These are phyloP conservation scores for Rhincodon typus DNA, from an alignment of 2,797 vertebrate species.

Conservation along the genomic window DNA sequence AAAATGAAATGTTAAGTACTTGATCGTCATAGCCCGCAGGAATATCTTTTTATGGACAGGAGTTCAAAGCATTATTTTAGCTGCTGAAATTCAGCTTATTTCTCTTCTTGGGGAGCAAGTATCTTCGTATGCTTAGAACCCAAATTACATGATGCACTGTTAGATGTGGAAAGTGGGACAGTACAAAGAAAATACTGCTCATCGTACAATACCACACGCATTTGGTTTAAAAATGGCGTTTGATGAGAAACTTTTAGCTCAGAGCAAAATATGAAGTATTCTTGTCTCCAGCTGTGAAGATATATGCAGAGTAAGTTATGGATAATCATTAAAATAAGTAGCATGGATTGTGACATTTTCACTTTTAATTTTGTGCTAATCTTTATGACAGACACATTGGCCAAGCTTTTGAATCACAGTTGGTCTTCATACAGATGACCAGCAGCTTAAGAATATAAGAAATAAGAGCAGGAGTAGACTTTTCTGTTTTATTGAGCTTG, in stretches of 20 bases:
- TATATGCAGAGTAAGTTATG: no score
- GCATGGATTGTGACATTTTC: not conserved
- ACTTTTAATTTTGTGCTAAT: not conserved
- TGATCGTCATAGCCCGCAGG: no score
- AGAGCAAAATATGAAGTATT: not conserved
- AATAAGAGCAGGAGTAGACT: not conserved
- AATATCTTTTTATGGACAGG: not conserved
- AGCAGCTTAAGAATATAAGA: not conserved
- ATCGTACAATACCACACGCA: no score
- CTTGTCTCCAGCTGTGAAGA: not conserved
- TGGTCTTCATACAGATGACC: not conserved
- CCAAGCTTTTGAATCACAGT: no score
- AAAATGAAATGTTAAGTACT: not conserved
- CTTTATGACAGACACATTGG: not conserved
- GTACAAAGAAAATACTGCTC: not conserved
- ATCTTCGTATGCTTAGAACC: not conserved
- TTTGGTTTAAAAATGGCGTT: not conserved
- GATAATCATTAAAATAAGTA: not conserved
- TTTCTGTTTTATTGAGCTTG: not conserved
- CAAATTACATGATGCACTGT: not conserved
- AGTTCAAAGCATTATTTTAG: not conserved
- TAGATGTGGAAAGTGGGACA: not conserved
- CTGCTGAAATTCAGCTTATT: not conserved
- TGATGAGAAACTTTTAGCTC: not conserved
- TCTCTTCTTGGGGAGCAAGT: not conserved